Conservation (phyloP, 2,888 invertebrate genomes). For the Chelonus formosanus region DNA sequence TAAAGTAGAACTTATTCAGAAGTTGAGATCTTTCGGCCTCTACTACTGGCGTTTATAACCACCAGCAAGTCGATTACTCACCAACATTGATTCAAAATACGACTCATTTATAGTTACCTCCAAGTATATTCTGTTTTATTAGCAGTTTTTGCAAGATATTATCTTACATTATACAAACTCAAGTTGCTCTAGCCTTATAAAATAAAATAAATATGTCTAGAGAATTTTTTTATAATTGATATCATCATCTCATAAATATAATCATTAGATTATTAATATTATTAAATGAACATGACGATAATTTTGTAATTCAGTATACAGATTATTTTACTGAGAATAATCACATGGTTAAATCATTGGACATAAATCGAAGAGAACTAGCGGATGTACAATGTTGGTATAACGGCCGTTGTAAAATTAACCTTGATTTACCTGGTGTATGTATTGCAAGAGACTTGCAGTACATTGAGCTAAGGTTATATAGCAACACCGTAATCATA, state of each 20-base stretch:
- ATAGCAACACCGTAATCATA: slow-evolving; percentile 63
- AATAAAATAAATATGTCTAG: no score
- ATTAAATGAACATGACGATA: no score
- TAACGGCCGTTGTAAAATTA: slow-evolving; percentile 58
- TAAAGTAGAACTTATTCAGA: slow-evolving; percentile 12
- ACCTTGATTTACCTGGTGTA: slow-evolving; percentile 39
- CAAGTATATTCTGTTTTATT: no score
- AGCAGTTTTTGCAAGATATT: no score
- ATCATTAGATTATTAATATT: no score
- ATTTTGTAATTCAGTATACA: no score
- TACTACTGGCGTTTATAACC: slow-evolving; percentile 4
- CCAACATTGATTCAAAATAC: slow-evolving; percentile 15
- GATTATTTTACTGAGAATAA: background rate
- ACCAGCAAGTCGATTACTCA: slow-evolving; percentile 3
- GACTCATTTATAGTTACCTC: no score
- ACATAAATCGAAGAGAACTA: slow-evolving; percentile 45
- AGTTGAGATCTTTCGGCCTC: slow-evolving; percentile 8
- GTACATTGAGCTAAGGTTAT: slow-evolving; percentile 30
- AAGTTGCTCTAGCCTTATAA: no score
- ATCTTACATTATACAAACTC: no score
- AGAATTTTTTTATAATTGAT: no score
- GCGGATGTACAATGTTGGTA: slow-evolving; percentile 50
- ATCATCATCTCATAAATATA: no score
- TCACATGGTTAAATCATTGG: slow-evolving; percentile 52
- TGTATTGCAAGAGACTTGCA: background rate